Conservation (phyloP, 1,140 invertebrate species). For the Drosophila rufa region DNA sequence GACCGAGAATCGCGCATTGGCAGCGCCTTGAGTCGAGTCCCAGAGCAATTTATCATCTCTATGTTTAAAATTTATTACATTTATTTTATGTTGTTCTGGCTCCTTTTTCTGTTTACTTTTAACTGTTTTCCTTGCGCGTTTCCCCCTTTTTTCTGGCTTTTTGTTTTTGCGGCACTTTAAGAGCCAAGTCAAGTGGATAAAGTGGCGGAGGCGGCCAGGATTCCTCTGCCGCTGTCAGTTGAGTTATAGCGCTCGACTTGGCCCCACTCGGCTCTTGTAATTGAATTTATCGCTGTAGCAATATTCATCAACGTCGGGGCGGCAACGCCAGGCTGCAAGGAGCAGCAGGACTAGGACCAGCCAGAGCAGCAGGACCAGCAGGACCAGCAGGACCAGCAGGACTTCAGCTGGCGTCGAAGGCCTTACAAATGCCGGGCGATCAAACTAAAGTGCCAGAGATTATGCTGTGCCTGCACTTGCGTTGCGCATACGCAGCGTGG, state of each 20-base stretch:
- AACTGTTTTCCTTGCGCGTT: conserved; percentile 40
- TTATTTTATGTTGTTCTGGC: conserved; percentile 77
- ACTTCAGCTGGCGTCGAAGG: conserved; percentile 24
- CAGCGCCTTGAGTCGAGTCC: conserved; percentile 72
- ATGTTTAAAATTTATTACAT: conserved; percentile 84
- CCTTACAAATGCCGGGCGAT: conserved; percentile 64
- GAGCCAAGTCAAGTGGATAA: conserved; percentile 60
- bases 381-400: conserved; percentile 12
- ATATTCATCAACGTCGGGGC: conserved; percentile 74
- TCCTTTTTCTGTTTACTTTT: conserved; percentile 51
- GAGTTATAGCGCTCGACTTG: conserved; percentile 68
- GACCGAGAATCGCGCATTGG: conserved; percentile 50
- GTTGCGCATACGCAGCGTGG: conserved; percentile 76
- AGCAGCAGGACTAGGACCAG: conserved; percentile 10
- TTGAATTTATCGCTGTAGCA: conserved; percentile 77
- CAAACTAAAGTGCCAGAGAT: conserved; percentile 64
- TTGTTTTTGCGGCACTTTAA: conserved; percentile 50
- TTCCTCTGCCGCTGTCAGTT: conserved; percentile 48
- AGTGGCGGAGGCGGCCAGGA: conserved; percentile 53
- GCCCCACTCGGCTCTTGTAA: conserved; percentile 56
- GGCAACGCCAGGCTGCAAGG: conserved; percentile 1
- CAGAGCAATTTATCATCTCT: conserved; percentile 83
- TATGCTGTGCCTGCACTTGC: conserved; percentile 65
- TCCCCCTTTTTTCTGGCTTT: conserved; percentile 1
- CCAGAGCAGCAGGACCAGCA: background rate